Conservation (phyloP, 2,113 vertebrate genomes). For the Nymphicus hollandicus region DNA sequence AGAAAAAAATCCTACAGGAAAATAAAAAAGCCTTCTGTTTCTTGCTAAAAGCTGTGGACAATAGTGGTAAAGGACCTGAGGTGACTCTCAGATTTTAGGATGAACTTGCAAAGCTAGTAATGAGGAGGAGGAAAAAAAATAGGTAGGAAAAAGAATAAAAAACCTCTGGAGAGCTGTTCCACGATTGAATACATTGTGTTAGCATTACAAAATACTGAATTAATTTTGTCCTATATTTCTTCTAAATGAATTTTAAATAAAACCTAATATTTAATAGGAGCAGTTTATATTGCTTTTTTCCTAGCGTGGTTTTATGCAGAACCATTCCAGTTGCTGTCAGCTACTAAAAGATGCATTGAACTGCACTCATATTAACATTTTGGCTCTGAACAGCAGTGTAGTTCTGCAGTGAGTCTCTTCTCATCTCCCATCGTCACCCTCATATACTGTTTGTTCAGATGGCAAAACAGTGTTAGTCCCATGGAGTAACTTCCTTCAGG, state of each 20-base stretch:
- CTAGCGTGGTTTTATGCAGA: neutral
- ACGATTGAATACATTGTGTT: accelerated
- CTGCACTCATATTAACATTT: neutral
- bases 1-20: neutral
- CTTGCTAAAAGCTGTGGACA: neutral
- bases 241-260: slow-evolving; percentile 22
- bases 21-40: neutral
- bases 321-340: neutral
- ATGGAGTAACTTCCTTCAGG: neutral
- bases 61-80: neutral
- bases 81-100: neutral
- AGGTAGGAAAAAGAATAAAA: neutral
- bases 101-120: neutral
- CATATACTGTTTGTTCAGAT: neutral
- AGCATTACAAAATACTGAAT: neutral
- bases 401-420: neutral
- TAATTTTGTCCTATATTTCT: slow-evolving; percentile 7
- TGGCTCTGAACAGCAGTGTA: neutral
- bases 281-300: neutral
- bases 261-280: neutral
- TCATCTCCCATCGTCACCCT: accelerated
- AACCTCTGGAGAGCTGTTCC: neutral
- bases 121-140: neutral
- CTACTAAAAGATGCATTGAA: neutral
- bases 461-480: neutral